Evolutionary conservation across 2,797 vertebrate genomes (phyloP), one percentile per base, ranked within the genome.

Genomic region (Numenius phaeopus): DNA sequence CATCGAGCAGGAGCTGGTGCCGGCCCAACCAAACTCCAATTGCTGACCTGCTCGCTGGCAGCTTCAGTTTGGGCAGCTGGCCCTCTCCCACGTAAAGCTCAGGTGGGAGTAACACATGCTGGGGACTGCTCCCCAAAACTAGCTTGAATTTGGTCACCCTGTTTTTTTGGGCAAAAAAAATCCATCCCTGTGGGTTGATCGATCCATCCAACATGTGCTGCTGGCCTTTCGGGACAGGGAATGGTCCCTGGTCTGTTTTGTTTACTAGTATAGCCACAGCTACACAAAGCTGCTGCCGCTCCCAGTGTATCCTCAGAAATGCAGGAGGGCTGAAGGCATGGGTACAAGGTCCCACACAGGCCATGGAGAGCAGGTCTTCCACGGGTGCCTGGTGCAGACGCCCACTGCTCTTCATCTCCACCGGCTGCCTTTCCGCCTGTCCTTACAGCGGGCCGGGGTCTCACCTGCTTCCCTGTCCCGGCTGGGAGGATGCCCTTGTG

Each of bases 271-370:
- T 2, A 54, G 78, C 10, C 13, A 20, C 7, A 66, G 59, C 27
- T 46, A 61, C 24, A 46, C 18, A 57, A 62, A 91, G 62, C 37
- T 4, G 3, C 44, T 39, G 73, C 50, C 27, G 14, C 34, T 66
- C 2, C 0, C 39, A 0, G 1, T 26, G 29, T 49, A 16, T 42
- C 27, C 37, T 84, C 61, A 47, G 85, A 44, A 87, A 21, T 0
- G 0, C 1, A 2, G 47, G 23, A 29, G n/a, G n/a, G 46, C 37
- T 80, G 40, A 49, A 71, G 83, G 29, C 9, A 5, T 9, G 55
- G 58, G 22, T 77, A 7, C 40, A 18, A 14, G 21, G 7, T 32
- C 81, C 59, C 83, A 29, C 69, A 34, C 16, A 30, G 34, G 10
- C 5, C 34, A 21, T 0, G 1, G 5, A 57, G 73, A 67, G 55